Evolutionary conservation across 1,140 invertebrate species (phyloP).

Genomic region (Hyles euphorbiae): DNA sequence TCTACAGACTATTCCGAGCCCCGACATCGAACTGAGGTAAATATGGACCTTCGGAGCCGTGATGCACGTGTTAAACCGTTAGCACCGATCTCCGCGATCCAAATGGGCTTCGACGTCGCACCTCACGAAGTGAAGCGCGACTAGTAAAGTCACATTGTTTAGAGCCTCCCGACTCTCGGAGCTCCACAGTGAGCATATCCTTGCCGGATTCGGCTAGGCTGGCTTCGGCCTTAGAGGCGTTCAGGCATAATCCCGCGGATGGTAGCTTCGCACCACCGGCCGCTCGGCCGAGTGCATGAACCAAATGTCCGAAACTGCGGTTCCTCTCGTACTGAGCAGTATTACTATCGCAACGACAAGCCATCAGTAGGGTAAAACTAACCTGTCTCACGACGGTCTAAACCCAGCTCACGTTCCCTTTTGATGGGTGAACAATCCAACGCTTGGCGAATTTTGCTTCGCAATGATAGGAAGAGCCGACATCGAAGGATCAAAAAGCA

Average conservation of each 20-base stretch:
- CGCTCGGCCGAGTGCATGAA: constrained; percentile 21
- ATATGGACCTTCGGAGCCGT: constrained; percentile 78
- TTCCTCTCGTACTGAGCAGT: constrained; percentile 12
- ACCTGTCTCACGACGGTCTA: constrained; percentile 88
- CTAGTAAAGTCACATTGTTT: constrained; percentile 78
- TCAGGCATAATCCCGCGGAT: constrained; percentile 89
- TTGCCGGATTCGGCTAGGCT: constrained; percentile 69
- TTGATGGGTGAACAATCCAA: constrained; percentile 89
- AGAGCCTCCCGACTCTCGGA: constrained; percentile 19
- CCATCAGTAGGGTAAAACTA: constrained; percentile 81
- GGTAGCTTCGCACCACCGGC: constrained; percentile 78
- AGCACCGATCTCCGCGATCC: constrained; percentile 76
- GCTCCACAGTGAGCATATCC: too few relatives aligned
- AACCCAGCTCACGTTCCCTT: constrained; percentile 86
- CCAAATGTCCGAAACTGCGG: constrained; percentile 10
- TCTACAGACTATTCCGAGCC: constrained; percentile 75
- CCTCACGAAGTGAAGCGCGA: constrained; percentile 83
- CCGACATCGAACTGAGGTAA: constrained; percentile 68
- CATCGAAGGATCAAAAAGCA: constrained; percentile 82
- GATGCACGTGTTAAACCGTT: constrained; percentile 8
- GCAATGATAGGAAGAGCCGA: constrained; percentile 89
- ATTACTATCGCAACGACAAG: constrained; percentile 71
- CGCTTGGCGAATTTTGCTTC: constrained; percentile 87
- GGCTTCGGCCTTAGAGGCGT: constrained; percentile 88
- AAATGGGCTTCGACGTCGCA: constrained; percentile 89